A percentile compares a stretch with the other conserved stretches of the same genome.
These are phyloP conservation scores for Sclerurus mexicanus DNA, from an alignment of 2,113 vertebrate species.

Conservation along the genomic window DNA sequence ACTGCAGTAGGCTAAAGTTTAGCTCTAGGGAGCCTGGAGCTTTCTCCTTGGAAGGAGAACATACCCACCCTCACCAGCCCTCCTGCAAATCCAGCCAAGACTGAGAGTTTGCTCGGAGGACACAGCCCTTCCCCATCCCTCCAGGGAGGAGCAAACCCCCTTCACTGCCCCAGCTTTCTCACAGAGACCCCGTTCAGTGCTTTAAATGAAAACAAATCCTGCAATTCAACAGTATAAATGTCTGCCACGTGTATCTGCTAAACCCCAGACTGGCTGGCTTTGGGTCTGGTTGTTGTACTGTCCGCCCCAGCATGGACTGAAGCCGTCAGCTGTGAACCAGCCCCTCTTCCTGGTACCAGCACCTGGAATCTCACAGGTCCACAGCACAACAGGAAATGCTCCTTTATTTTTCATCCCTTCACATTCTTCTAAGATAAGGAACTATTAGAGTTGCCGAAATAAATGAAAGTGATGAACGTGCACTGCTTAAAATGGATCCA, in stretches of 20 bases:
- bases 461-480: background rate
- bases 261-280: background rate
- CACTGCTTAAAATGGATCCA: background rate
- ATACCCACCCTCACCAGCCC: background rate
- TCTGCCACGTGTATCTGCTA: fast-evolving
- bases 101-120: background rate
- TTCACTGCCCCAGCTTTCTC: background rate
- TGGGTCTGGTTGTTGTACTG: background rate
- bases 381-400: background rate
- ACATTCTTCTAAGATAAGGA: background rate
- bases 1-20: background rate
- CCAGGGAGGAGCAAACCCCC: background rate
- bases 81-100: background rate
- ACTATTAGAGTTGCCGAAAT: background rate
- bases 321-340: background rate
- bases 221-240: background rate
- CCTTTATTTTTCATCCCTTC: background rate
- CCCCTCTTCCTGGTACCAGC: background rate
- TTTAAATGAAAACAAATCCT: background rate
- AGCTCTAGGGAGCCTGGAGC: background rate
- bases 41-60: background rate
- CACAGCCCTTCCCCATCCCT: background rate
- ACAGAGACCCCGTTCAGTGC: background rate
- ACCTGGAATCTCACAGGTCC: background rate
- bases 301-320: background rate